Base-by-base conservation (phyloP, 1,140 invertebrate genomes). In the Dolichoris vasculosae region DNA sequence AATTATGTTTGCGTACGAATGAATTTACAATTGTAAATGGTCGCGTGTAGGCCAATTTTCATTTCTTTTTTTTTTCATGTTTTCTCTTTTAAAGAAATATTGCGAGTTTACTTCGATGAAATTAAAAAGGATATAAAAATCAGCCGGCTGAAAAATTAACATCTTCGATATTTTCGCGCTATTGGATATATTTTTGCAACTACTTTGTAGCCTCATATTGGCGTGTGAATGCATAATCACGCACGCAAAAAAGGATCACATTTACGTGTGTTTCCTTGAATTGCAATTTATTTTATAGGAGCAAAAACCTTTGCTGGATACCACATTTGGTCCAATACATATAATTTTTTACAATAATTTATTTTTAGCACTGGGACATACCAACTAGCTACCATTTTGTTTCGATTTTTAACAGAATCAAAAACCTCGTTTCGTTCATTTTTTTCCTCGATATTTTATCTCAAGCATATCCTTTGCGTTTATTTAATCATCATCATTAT, bases 321-420 rank as follows among this genome's bases (percentile, higher is more conserved):
- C 86, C 86, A 88, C 67, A 84, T 87, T 90, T 89, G 87, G 88
- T 90, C 87, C 88, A 79, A 88, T 88, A 86, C 71, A 81, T 85
- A 88, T 73, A 87, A 69, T 86, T 88, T n/a, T 88, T 86, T 87
- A 88, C 84, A 86, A 83, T 85, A 63, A 80, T 88, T 90, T 87
- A 88, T 88, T 85, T 78, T 88, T 88, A 88, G 84, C 83, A 86
- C 75, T 86, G 89, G 88, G 88, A 87, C 88, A 84, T 88, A 88
- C 88, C 87, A 88, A 89, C 87, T 88, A 91, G 87, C 89, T 87
- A 90, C 89, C 90, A 90, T 91, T 92, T 90, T 91, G 89, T 93
- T 90, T 90, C 82, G 77, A 86, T 88, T 85, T 75, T 84, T 83
- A 78, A 59, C 67, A 86, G 51, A 75, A 81, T 48, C 26, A 59